A percentile compares a stretch with the other conserved stretches of the same genome.
Conservation (phyloP, 37 sponge, comb jelly and placozoan species). For the Spongia lamella region DNA sequence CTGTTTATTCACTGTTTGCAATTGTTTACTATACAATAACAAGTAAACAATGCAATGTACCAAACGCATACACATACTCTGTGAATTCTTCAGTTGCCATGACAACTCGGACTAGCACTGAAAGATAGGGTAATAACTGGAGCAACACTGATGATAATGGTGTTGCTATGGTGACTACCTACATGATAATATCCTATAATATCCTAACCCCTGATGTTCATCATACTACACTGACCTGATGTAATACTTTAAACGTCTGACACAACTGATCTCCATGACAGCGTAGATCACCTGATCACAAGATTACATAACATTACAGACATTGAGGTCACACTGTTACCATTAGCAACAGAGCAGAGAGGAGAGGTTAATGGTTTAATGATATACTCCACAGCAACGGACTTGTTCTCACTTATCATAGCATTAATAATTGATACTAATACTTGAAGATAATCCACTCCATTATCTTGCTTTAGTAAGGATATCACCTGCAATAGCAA, state of each 20-base stretch:
- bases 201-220: neutral
- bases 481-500: conserved; percentile 20
- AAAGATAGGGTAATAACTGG: conserved; percentile 19
- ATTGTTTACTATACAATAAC: too few species aligned
- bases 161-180: conserved; percentile 9
- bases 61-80: too few species aligned
- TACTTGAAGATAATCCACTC: conserved; percentile 29
- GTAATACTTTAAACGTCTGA: too few species aligned
- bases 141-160: conserved; percentile 34
- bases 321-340: too few species aligned
- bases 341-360: conserved; percentile 11
- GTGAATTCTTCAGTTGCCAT: neutral
- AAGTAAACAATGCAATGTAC: too few species aligned
- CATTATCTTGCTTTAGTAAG: conserved; percentile 12
- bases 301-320: too few species aligned
- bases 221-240: too few species aligned
- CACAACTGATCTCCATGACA: too few species aligned
- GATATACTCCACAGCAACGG: conserved; percentile 17
- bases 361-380: conserved; percentile 28
- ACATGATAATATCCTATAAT: neutral
- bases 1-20: too few species aligned
- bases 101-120: conserved; percentile 54
- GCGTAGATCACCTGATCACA: too few species aligned
- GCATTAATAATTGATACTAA: conserved; percentile 32
- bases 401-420: conserved; percentile 40